Evolutionary conservation across 2,797 vertebrate species (phyloP), one percentile per base, ranked within the genome.

Genomic region (Pygocentrus nattereri): DNA sequence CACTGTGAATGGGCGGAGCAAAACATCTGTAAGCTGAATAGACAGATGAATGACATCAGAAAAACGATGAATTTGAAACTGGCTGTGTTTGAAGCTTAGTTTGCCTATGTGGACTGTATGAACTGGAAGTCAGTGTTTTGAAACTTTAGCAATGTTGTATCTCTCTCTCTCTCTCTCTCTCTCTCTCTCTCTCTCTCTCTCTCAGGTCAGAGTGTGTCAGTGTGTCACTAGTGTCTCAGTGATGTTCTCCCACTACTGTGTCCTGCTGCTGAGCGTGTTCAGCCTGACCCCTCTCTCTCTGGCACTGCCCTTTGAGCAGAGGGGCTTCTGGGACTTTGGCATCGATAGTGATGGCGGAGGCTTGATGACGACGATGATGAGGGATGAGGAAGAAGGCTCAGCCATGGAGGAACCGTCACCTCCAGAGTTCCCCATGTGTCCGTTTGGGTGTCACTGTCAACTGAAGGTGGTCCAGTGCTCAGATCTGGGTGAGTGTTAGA

Each of bases 391-490:
- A 78, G 96, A 97, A 73, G 96, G 96, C 69, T 98, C 97, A 2
- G 91, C 85, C 75, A 58, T 89, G 47, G 76, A 90, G 41, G 71
- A 88, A 34, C 52, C 87, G 49, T 88, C 86, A 0, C 80, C 90
- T 23, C 91, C 91, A 19, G 91, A 87, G 4, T 5, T 88, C 64
- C 92, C 85, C 85, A 71, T 90, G 58, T 98, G 97, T 86, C 97
- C 97, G 54, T 98, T 98, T 34, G 97, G 95, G 56, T 98, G 97
- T 90, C 97, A 97, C 25, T 98, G 97, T 90, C 95, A 95, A 56
- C 91, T 95, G 44, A 91, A 92, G 25, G 95, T 98, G 25, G 95
- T 98, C 69, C 97, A 98, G 84, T 98, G 97, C 80, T 98, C 97
- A 12, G 97, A 98, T 88, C 92, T 98, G 10, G 95, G 97, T 98